These are phyloP conservation scores for Griposia aprilina DNA, from an alignment of 2,888 invertebrate genomes.

Conservation along the genomic window DNA sequence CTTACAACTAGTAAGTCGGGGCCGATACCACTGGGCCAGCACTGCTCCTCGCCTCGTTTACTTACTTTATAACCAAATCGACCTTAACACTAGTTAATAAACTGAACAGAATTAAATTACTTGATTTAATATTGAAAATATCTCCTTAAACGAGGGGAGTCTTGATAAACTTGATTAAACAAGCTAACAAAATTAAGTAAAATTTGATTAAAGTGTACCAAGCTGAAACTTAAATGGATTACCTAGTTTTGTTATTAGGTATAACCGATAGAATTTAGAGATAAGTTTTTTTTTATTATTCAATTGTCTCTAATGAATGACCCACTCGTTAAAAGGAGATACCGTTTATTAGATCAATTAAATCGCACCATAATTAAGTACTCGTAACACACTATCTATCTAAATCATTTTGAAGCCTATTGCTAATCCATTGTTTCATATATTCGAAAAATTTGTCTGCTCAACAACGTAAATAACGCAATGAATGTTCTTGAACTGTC, in stretches of 20 bases:
- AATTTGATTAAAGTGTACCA: constrained; percentile 24
- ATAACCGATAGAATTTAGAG: not conserved
- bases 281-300: not conserved
- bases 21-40: no score
- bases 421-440: no score
- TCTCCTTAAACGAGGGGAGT: constrained; percentile 17
- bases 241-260: constrained; percentile 16
- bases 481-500: no score
- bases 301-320: not conserved
- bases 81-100: not conserved
- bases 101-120: not conserved
- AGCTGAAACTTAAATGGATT: not conserved
- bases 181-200: constrained; percentile 17
- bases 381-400: no score
- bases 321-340: no score
- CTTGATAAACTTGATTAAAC: constrained; percentile 15
- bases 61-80: not conserved
- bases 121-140: constrained; percentile 31
- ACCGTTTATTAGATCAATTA: no score
- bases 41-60: accelerated
- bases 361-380: no score
- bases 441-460: no score
- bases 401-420: no score
- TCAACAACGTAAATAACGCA: no score
- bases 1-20: no score